Evolutionary conservation across 2,888 invertebrate genomes (phyloP).

Genomic region (Lepidocyrtinus sp.): DNA sequence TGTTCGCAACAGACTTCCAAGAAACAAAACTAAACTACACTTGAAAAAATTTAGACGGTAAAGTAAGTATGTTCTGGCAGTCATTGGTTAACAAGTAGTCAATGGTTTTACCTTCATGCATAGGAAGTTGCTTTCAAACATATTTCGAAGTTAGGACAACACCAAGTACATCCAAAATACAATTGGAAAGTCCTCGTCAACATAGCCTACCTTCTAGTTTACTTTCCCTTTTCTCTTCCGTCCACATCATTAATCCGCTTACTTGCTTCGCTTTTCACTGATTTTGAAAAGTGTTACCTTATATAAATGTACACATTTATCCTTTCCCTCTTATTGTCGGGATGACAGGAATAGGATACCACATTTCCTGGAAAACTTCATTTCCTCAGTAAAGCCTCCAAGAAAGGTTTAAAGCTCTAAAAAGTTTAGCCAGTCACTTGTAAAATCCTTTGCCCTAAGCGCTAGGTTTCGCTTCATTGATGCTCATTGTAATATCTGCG

Average conservation of each 20-base stretch:
- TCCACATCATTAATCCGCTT: constrained; percentile 53
- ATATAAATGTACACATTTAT: constrained; percentile 9
- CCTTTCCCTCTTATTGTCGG: constrained; percentile 47
- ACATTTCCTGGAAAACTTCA: constrained; percentile 24
- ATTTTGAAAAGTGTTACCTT: constrained; percentile 60
- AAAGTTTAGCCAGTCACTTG: constrained; percentile 59
- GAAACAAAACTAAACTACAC: constrained; percentile 19
- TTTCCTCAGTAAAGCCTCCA: constrained; percentile 53
- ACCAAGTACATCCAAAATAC: constrained; percentile 37
- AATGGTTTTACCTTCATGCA: constrained; percentile 48
- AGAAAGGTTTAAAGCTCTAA: too few relatives aligned
- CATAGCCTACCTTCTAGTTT: constrained; percentile 37
- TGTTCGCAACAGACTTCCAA: constrained; percentile 24
- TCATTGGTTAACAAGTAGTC: too few relatives aligned
- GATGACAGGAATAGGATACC: constrained; percentile 24
- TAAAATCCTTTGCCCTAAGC: constrained; percentile 46
- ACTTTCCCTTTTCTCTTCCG: constrained; percentile 43
- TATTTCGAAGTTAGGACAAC: constrained; percentile 36
- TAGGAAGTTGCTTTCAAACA: constrained; percentile 31
- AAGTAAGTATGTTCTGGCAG: not conserved
- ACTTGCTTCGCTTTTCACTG: constrained; percentile 49
- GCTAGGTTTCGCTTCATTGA: too few relatives aligned
- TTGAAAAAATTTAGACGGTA: constrained; percentile 3
- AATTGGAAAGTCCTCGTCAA: constrained; percentile 15
- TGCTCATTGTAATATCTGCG: too few relatives aligned